phyloP scores from a whole-genome alignment of 2,113 vertebrate genomes.

The Pollimyrus isidori region DNA sequence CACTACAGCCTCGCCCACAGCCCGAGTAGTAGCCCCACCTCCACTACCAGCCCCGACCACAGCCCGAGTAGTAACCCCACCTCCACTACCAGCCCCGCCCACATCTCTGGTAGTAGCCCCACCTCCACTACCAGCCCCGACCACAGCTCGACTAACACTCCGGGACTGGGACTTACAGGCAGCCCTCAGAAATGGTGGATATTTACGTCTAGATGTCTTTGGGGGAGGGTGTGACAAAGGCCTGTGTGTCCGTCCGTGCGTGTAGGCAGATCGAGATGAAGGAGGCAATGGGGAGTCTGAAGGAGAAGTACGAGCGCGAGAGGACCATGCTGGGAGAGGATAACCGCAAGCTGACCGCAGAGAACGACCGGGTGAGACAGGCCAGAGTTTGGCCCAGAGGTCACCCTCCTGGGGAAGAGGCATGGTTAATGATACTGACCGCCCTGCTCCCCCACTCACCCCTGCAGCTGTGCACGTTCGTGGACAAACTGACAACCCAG shows the following conservation, averaged over 20 bases:
- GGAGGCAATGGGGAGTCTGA: conserved; percentile 69
- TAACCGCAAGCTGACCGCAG: conserved; percentile 75
- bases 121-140: neutral
- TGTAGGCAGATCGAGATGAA: conserved; percentile 80
- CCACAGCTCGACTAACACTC: neutral
- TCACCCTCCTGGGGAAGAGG: neutral
- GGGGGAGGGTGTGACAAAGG: neutral
- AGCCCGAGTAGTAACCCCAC: no score
- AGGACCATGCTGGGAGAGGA: conserved; percentile 74
- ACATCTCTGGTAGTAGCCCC: neutral
- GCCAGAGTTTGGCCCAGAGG: neutral
- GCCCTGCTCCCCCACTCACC: neutral
- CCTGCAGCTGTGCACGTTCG: conserved; percentile 77
- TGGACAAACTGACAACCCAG: conserved; percentile 82
- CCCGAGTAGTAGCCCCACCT: neutral
- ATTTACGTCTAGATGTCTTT: neutral
- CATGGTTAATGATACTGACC: neutral
- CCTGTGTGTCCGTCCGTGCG: neutral
- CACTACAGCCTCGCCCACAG: neutral
- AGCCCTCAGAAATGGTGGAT: neutral
- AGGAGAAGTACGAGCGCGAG: conserved; percentile 82
- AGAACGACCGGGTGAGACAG: conserved; percentile 76
- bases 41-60: neutral
- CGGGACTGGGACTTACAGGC: neutral
- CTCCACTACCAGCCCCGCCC: neutral